These are phyloP conservation scores for Australoheros scitulus DNA, from an alignment of 2,113 vertebrate species.

Conservation along the genomic window DNA sequence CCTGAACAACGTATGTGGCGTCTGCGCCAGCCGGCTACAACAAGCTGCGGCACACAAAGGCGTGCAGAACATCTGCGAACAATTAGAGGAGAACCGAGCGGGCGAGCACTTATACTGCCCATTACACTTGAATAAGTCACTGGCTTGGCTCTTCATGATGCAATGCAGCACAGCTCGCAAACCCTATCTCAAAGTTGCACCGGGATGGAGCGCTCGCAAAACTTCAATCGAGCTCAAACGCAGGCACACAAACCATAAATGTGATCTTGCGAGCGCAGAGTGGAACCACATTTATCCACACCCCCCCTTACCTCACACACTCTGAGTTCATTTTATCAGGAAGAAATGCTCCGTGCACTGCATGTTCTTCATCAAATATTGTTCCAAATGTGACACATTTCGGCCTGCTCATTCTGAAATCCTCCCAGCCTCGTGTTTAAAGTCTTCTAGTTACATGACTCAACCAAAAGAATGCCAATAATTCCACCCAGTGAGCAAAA, in stretches of 20 bases:
- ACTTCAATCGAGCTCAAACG: constrained; percentile 52
- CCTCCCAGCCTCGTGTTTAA: neutral
- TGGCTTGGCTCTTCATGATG: constrained; percentile 67
- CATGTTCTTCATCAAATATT: neutral
- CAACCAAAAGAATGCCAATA: neutral
- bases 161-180: constrained; percentile 60
- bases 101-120: constrained; percentile 70
- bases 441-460: neutral
- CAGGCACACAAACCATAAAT: constrained; percentile 2
- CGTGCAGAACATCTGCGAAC: constrained; percentile 76
- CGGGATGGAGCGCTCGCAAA: constrained; percentile 36
- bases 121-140: constrained; percentile 77
- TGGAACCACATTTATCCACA: constrained; percentile 55
- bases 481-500: neutral
- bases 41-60: constrained; percentile 68
- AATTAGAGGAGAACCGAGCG: constrained; percentile 69
- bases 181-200: constrained; percentile 53
- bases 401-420: neutral
- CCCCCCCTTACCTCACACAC: neutral
- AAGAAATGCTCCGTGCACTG: neutral
- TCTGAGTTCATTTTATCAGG: constrained; percentile 34
- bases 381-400: constrained; percentile 22
- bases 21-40: constrained; percentile 38
- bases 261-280: constrained; percentile 2
- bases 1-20: constrained; percentile 38